Evolutionary conservation across 2,888 invertebrate species (phyloP).

Genomic region (Meandrusa payeni): DNA sequence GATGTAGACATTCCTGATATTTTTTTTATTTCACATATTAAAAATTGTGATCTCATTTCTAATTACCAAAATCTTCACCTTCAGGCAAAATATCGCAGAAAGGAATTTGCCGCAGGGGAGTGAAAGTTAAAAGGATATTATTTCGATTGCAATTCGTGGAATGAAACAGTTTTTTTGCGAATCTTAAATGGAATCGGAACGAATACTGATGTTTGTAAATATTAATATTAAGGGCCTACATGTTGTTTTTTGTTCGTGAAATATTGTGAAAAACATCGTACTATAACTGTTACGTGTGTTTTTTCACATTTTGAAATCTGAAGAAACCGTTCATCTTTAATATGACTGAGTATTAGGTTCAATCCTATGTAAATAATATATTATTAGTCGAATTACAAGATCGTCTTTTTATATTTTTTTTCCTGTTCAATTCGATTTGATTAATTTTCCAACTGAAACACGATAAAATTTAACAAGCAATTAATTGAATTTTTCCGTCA

Average conservation of each 20-base stretch:
- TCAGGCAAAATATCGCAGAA: slow-evolving; percentile 2
- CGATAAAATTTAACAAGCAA: too few species aligned
- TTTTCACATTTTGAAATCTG: background rate
- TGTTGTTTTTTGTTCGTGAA: slow-evolving; percentile 24
- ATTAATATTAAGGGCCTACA: slow-evolving; percentile 23
- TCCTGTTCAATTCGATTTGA: too few species aligned
- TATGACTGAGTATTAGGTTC: slow-evolving; percentile 77
- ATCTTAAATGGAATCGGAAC: background rate
- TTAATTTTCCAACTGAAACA: too few species aligned
- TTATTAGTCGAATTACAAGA: slow-evolving; percentile 44
- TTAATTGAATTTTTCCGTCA: too few species aligned
- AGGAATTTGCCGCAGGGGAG: too few species aligned
- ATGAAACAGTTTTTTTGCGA: slow-evolving; percentile 3
- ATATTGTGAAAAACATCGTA: background rate
- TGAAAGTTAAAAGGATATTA: background rate
- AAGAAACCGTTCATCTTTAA: slow-evolving; percentile 48
- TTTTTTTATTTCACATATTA: slow-evolving; percentile 29
- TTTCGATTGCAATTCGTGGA: slow-evolving; percentile 4
- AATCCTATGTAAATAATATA: slow-evolving; percentile 69
- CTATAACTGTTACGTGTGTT: background rate
- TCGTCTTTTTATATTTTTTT: too few species aligned
- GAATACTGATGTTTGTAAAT: slow-evolving; percentile 13
- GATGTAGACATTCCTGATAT: slow-evolving; percentile 34
- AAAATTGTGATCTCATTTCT: slow-evolving; percentile 63
- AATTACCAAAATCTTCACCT: slow-evolving; percentile 58